Percentiles rank a stretch among this genome's conserved stretches.
These are phyloP conservation scores for Lagopus leucura DNA, from an alignment of 2,113 vertebrate species.

Conservation along the genomic window DNA sequence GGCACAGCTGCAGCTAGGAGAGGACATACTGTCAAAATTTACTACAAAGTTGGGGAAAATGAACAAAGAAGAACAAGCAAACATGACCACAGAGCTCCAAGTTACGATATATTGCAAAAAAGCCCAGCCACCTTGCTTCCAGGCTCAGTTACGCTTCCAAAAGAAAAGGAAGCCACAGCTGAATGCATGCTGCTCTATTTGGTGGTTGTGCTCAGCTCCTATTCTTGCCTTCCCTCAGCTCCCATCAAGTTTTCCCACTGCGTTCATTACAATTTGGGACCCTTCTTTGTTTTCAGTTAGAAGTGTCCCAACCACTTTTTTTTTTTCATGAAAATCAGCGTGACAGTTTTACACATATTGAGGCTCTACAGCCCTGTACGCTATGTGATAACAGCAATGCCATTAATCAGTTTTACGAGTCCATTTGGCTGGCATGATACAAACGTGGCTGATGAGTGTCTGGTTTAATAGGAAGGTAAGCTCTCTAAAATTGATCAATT, in stretches of 20 bases:
- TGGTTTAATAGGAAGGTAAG: constrained; percentile 11
- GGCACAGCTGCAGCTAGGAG: not conserved
- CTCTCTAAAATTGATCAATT: constrained; percentile 42
- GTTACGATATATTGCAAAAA: not conserved
- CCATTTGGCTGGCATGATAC: constrained; percentile 19
- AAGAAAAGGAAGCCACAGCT: not conserved
- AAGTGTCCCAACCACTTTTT: not conserved
- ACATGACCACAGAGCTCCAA: not conserved
- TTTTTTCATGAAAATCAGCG: not conserved
- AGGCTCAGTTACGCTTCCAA: not conserved
- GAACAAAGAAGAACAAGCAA: not conserved
- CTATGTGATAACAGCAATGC: not conserved
- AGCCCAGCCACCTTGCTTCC: not conserved
- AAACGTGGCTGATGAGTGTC: not conserved
- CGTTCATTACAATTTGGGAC: not conserved
- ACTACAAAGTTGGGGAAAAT: not conserved
- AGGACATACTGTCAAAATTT: not conserved
- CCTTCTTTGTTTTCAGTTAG: not conserved
- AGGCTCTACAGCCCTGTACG: not conserved
- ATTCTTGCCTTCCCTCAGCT: not conserved
- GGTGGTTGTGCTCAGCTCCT: not conserved
- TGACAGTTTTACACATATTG: not conserved
- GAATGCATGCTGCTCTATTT: not conserved
- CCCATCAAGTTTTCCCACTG: not conserved
- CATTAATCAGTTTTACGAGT: constrained; percentile 22